phyloP scores from a whole-genome alignment of 2,888 invertebrate species.

The Xylocampa areola region DNA sequence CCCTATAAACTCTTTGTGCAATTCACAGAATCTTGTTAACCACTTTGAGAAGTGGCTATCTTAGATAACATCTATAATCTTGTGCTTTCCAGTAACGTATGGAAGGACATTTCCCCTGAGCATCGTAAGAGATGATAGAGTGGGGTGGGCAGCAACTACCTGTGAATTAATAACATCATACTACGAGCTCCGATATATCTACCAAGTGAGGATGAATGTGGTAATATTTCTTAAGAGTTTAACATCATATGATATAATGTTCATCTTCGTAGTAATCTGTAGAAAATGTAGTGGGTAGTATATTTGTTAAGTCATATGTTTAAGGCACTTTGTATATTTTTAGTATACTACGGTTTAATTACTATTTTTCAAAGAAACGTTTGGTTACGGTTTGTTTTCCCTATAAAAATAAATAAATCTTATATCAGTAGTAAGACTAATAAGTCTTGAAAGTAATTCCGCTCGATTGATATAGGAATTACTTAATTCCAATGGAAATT shows the following conservation, averaged over 20 bases:
- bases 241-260: neutral
- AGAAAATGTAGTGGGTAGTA: neutral
- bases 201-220: conserved; percentile 8
- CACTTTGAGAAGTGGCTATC: conserved; percentile 1
- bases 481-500: too few relatives aligned
- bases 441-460: too few relatives aligned
- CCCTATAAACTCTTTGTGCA: neutral
- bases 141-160: conserved; percentile 8
- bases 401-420: too few relatives aligned
- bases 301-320: too few relatives aligned
- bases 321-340: too few relatives aligned
- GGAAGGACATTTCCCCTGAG: conserved; percentile 32
- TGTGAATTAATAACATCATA: conserved; percentile 39
- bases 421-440: too few relatives aligned
- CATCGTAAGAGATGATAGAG: conserved; percentile 38
- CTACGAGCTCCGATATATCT: conserved; percentile 24
- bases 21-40: neutral
- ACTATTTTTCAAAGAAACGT: too few relatives aligned
- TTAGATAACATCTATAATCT: conserved; percentile 1
- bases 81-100: conserved; percentile 3
- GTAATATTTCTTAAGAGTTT: neutral
- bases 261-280: too few relatives aligned
- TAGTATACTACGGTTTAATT: too few relatives aligned
- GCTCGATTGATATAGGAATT: too few relatives aligned
- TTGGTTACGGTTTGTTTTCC: too few relatives aligned